Evolutionary conservation across 2,113 vertebrate species (phyloP), one percentile per base, ranked within the genome.

Genomic region (Pan paniscus): DNA sequence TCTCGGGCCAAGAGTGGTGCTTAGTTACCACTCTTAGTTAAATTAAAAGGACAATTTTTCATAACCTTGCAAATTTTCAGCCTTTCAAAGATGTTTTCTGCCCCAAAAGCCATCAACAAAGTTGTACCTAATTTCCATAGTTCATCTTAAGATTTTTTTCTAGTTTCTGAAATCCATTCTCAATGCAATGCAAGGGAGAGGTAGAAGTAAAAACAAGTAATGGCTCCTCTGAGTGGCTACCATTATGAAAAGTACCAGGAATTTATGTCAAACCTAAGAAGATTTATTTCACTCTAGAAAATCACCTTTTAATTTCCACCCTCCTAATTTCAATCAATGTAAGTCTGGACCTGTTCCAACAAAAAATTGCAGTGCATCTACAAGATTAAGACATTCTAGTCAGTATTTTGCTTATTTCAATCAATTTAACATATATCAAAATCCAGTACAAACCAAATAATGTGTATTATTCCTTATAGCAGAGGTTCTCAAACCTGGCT

Each of bases 321-420:
- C 25, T 96, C 89, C 30, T 91, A 91, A 93, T 11, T 55, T 92
- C 14, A 43, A 96, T 90, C 79, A 79, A 40, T 38, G 3, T 68
- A 97, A 93, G 43, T 67, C 46, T 96, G 43, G n/a, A 87, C 27
- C 48, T 70, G 40, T 70, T 83, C 96, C 23, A 81, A 96, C 68
- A 93, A 95, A 64, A 96, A 94, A 86, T 78, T 64, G 61, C 35
- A 93, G 12, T 55, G 43, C 82, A 73, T 30, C 55, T n/a, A 64
- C 61, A 89, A 92, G 61, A 95, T 57, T 46, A 95, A 83, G 32
- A 94, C 89, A 18, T 48, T 81, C 59, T 43, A 78, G 68, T 59
- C 72, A 89, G 83, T 17, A 90, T 78, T 84, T 64, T 93, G n/a
- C 81, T 92, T 70, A 91, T 86, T 95, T 95, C 73, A 95, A 90